Percentiles rank a stretch among this genome's conserved stretches.
Conservation (phyloP, 1,140 invertebrate species). For the Sitobion miscanthi region DNA sequence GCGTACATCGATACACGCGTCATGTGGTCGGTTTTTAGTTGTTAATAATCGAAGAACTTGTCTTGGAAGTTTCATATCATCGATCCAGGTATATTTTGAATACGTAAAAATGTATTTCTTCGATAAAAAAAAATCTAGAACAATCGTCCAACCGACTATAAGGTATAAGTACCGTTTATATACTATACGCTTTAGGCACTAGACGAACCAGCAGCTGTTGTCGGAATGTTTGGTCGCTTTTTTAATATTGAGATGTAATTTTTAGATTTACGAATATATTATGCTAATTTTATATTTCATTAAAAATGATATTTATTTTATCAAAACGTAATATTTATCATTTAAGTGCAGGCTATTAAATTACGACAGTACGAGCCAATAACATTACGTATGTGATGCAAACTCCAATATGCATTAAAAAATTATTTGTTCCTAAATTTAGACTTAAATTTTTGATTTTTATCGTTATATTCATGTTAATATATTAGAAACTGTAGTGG, state of each 20-base stretch:
- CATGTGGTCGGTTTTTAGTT: too few relatives aligned
- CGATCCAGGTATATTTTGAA: too few relatives aligned
- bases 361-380: too few relatives aligned
- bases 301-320: not conserved
- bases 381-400: too few relatives aligned
- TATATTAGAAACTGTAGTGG: not conserved
- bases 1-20: too few relatives aligned
- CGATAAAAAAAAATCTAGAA: not conserved
- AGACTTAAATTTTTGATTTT: not conserved
- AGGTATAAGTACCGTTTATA: too few relatives aligned
- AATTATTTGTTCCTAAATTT: too few relatives aligned
- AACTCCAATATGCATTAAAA: too few relatives aligned
- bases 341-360: too few relatives aligned
- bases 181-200: not conserved
- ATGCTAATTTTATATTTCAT: not conserved
- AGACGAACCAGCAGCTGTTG: too few relatives aligned
- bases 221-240: not conserved
- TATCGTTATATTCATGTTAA: not conserved
- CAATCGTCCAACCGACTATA: not conserved
- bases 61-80: not conserved
- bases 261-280: not conserved
- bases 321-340: too few relatives aligned
- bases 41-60: not conserved
- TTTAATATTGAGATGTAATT: not conserved
- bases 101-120: not conserved